Evolutionary conservation across 2,888 invertebrate genomes (phyloP).

Genomic region (Nomada ferruginata): DNA sequence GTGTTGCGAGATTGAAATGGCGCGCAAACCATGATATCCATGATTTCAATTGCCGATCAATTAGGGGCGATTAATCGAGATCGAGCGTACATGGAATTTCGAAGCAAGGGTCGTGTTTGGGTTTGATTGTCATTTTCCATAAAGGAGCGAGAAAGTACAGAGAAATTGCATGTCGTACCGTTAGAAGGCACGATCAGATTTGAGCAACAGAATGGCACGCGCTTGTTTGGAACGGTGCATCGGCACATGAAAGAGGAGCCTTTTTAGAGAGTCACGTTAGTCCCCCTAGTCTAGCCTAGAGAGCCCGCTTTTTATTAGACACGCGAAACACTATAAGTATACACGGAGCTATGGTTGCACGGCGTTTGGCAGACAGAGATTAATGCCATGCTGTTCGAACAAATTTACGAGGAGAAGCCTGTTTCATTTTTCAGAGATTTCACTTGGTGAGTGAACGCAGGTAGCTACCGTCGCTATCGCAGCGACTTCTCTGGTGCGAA

Average conservation of each 20-base stretch:
- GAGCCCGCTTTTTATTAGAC: conserved; percentile 67
- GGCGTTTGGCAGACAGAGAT: conserved; percentile 19
- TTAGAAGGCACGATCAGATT: conserved; percentile 38
- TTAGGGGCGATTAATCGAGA: no score
- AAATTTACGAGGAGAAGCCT: no score
- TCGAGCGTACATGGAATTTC: not conserved
- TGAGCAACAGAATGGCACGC: conserved; percentile 57
- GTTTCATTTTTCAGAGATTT: no score
- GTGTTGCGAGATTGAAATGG: no score
- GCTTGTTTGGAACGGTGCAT: conserved; percentile 57
- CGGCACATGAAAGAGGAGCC: conserved; percentile 43
- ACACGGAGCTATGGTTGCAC: conserved; percentile 42
- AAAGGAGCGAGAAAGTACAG: conserved; percentile 8
- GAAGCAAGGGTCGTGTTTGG: no score
- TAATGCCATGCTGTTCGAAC: not conserved
- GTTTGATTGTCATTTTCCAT: not conserved
- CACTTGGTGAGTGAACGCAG: no score
- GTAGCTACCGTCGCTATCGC: no score
- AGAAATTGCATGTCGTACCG: conserved; percentile 38
- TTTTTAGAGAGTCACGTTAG: conserved; percentile 63
- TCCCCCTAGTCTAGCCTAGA: conserved; percentile 68
- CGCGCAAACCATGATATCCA: no score
- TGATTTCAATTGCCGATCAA: no score
- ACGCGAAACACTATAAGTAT: conserved; percentile 63
- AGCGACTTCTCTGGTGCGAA: no score